Evolutionary conservation across 1,140 invertebrate species (phyloP), one percentile per base, ranked within the genome.

Genomic region (Bombus waltoni): DNA sequence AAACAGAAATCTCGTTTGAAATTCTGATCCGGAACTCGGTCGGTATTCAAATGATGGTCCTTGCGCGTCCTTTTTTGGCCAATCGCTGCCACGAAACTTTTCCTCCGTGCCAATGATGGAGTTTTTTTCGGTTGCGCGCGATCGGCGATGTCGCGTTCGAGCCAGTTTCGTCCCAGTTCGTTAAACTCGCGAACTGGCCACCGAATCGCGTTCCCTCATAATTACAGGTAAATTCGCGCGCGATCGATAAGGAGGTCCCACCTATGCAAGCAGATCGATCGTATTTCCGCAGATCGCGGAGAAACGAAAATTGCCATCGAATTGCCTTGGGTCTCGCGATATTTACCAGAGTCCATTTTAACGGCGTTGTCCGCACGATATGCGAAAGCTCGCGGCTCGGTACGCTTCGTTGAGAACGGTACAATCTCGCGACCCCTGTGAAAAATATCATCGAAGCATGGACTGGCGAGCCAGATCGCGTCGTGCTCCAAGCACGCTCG

Each of bases 31-130:
- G 71, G 35, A 70, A 72, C 70, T 47, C 81, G 57, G 42, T n/a
- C 71, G 42, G 75, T 65, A 75, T 77, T 88, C 83, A 84, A 88
- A 88, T 72, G 86, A 81, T 87, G 70, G 13, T 62, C 73, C 59
- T 78, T 72, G 47, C 68, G 38, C 42, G 42, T 22, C 32, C 68
- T 81, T 76, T 76, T 77, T 70, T 62, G 9, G 68, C 6, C 76
- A 65, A 40, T 73, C 74, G 44, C 38, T 59, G n/a, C 86, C 72
- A 62, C 28, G 42, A 38, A 75, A 82, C 40, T 81, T 81, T 72
- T 62, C 0, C 28, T 62, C 59, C 47, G 47, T 22, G 47, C 47
- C 59, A 62, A 62, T 62, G 28, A 62, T 5, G 59, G 59, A 38
- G n/a, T 32, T 72, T n/a, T 71, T 47, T 32, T 22, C 18, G 35